Conservation (phyloP, 2,888 invertebrate species). For the Papilio gigon region DNA sequence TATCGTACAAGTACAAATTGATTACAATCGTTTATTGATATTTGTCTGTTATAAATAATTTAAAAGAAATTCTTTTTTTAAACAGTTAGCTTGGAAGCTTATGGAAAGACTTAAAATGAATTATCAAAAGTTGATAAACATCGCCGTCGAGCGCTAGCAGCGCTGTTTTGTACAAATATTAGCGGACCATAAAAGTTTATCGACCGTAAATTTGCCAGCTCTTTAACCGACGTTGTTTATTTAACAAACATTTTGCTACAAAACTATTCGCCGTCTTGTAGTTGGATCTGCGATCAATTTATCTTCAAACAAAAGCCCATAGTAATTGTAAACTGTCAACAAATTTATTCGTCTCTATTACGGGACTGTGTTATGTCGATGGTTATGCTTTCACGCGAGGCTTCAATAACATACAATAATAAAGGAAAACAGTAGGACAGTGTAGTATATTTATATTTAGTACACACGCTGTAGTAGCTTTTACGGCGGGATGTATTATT, state of each 20-base stretch:
- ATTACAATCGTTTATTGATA: too few species aligned
- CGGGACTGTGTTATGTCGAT: conserved; percentile 20
- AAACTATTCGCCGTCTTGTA: conserved; percentile 27
- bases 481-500: too few species aligned
- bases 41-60: too few species aligned
- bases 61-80: too few species aligned
- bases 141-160: neutral
- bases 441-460: neutral
- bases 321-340: conserved; percentile 31
- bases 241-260: conserved; percentile 33
- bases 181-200: conserved; percentile 39
- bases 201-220: conserved; percentile 37
- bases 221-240: conserved; percentile 33
- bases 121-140: conserved; percentile 26
- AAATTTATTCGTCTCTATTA: conserved; percentile 38
- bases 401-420: neutral
- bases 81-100: neutral
- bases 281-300: conserved; percentile 20
- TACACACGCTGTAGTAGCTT: too few species aligned
- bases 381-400: neutral
- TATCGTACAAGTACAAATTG: too few species aligned
- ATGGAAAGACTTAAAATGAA: neutral
- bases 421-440: neutral
- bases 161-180: conserved; percentile 38
- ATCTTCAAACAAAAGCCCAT: conserved; percentile 24